phyloP scores from a whole-genome alignment of 53 echinoderm and acorn worm species.

The Echinarachnius parma region DNA sequence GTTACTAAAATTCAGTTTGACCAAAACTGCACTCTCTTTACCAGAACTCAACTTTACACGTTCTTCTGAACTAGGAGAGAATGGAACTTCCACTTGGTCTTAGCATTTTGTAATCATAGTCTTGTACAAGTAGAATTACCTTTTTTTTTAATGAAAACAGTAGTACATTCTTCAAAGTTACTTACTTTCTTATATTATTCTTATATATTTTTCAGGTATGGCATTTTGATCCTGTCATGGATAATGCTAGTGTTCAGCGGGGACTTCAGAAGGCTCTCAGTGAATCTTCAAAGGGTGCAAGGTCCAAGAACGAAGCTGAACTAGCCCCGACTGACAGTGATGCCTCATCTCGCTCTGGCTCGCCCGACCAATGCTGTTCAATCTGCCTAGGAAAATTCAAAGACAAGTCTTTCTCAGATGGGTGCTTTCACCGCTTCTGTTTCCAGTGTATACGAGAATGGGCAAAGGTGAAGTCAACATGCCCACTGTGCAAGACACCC shows the following conservation, averaged over 20 bases:
- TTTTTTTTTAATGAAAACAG: too few species aligned
- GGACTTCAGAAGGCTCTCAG: constrained; percentile 32
- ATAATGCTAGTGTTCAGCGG: constrained; percentile 23
- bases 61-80: too few species aligned
- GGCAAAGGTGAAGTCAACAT: constrained; percentile 89
- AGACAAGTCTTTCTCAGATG: constrained; percentile 93
- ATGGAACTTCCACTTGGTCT: too few species aligned
- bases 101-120: too few species aligned
- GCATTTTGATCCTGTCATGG: background rate
- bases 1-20: too few species aligned
- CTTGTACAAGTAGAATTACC: too few species aligned
- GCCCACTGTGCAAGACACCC: constrained; percentile 89
- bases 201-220: too few species aligned
- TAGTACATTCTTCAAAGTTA: too few species aligned
- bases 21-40: too few species aligned
- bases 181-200: too few species aligned
- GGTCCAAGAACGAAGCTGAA: constrained; percentile 2
- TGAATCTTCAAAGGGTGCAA: constrained; percentile 7
- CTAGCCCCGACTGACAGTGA: constrained; percentile 32
- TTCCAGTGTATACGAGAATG: constrained; percentile 91
- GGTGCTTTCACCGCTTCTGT: constrained; percentile 93
- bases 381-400: constrained; percentile 85
- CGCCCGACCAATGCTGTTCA: constrained; percentile 81
- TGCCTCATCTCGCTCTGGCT: constrained; percentile 40
- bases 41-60: too few species aligned